Percentiles rank a stretch among this genome's conserved stretches.
These are phyloP conservation scores for Coreius guichenoti DNA, from an alignment of 2,797 vertebrate species.

Conservation along the genomic window DNA sequence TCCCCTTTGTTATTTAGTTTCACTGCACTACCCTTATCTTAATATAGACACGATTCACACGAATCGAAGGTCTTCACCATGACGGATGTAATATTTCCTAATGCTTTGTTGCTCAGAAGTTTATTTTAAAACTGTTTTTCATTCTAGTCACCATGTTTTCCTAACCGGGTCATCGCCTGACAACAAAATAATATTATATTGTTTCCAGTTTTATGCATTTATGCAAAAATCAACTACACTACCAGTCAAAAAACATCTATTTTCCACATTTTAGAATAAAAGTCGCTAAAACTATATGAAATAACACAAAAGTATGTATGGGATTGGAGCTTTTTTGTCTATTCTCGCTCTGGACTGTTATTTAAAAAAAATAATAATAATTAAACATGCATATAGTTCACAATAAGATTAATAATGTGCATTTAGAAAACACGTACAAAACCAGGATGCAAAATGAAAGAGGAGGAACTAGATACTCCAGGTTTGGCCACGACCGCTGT, in stretches of 20 bases:
- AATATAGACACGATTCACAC: not conserved
- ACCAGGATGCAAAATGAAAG: not conserved
- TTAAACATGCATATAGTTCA: not conserved
- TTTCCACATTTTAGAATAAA: not conserved
- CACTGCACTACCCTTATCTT: not conserved
- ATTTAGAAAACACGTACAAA: not conserved
- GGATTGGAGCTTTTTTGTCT: no score
- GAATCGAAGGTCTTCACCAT: not conserved
- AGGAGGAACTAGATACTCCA: not conserved
- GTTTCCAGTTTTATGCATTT: not conserved
- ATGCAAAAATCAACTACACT: not conserved
- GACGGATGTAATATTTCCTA: not conserved
- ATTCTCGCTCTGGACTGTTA: no score
- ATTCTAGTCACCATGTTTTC: not conserved
- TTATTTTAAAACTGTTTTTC: not conserved
- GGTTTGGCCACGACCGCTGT: not conserved
- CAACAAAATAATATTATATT: not conserved
- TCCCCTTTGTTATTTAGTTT: not conserved
- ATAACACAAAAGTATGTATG: not conserved
- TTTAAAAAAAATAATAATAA: no score
- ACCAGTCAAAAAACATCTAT: not conserved
- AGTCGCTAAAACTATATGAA: not conserved
- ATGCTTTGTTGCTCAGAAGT: not conserved
- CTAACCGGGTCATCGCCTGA: not conserved
- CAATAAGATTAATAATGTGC: not conserved